Conservation (phyloP, 2,797 vertebrate species). For the Acipenser ruthenus region DNA sequence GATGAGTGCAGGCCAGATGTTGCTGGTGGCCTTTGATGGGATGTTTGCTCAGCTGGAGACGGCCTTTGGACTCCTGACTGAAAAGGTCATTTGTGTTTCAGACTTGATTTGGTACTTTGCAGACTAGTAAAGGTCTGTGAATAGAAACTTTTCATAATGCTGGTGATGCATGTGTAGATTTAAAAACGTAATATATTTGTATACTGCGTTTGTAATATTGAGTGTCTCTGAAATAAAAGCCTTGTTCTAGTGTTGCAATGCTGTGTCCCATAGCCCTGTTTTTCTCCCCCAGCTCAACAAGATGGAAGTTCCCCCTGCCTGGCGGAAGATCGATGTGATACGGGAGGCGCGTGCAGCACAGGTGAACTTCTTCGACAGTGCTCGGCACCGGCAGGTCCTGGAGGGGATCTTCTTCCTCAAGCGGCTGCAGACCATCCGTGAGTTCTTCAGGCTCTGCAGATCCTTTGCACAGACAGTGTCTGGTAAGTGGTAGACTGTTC, state of each 20-base stretch:
- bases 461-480: slow-evolving; percentile 88
- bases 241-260: too few relatives aligned
- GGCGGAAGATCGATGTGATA: slow-evolving; percentile 91
- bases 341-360: slow-evolving; percentile 83
- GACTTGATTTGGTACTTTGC: too few relatives aligned
- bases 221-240: too few relatives aligned
- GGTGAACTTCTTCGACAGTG: slow-evolving; percentile 81
- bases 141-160: slow-evolving; percentile 1
- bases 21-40: slow-evolving; percentile 94
- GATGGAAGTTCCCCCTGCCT: slow-evolving; percentile 84
- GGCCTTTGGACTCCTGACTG: slow-evolving; percentile 85
- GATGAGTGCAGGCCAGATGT: slow-evolving; percentile 97
- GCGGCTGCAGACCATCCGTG: slow-evolving; percentile 88
- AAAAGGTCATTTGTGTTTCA: slow-evolving; percentile 69
- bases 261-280: too few relatives aligned
- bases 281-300: slow-evolving; percentile 72
- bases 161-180: too few relatives aligned
- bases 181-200: too few relatives aligned
- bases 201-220: too few relatives aligned
- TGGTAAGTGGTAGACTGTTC: slow-evolving; percentile 53
- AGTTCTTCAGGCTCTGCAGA: slow-evolving; percentile 89
- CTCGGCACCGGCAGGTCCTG: slow-evolving; percentile 76
- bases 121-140: too few relatives aligned
- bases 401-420: slow-evolving; percentile 95
- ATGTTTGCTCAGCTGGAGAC: slow-evolving; percentile 98